Evolutionary conservation across 2,888 invertebrate species (phyloP).

Genomic region (Orchesella flavescens): DNA sequence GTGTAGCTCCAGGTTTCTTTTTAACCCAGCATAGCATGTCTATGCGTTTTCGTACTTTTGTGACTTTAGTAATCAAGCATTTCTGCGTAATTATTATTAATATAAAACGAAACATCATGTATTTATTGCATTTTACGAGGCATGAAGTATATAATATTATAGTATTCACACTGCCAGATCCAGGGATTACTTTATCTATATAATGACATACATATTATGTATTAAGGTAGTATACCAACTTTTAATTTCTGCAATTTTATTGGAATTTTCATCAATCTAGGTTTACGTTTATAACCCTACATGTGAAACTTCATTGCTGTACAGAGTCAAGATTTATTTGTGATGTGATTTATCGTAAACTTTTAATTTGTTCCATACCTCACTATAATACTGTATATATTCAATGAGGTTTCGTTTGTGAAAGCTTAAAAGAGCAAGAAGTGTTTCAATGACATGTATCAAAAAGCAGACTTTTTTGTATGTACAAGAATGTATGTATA

Average conservation of each 20-base stretch:
- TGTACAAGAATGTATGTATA: too few relatives aligned
- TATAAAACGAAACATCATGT: background rate
- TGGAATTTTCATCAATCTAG: background rate
- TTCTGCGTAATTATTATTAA: background rate
- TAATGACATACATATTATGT: background rate
- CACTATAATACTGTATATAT: background rate
- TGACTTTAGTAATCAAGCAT: background rate
- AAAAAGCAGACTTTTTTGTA: too few relatives aligned
- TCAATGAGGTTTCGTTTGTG: background rate
- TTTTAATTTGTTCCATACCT: too few relatives aligned
- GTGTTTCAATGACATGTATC: too few relatives aligned
- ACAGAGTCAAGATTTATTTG: background rate
- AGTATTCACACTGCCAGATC: constrained; percentile 61
- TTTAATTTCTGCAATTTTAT: background rate
- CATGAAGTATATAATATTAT: constrained; percentile 30
- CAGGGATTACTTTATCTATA: constrained; percentile 56
- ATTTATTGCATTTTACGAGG: background rate
- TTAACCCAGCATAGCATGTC: background rate
- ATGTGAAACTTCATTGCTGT: too few relatives aligned
- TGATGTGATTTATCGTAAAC: background rate
- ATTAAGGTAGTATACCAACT: background rate
- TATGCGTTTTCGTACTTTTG: background rate
- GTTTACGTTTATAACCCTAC: background rate
- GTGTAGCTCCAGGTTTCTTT: background rate
- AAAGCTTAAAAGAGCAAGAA: background rate